Evolutionary conservation across 2,113 vertebrate species (phyloP), one percentile per base, ranked within the genome.

Genomic region (Orthochromis indermauri): DNA sequence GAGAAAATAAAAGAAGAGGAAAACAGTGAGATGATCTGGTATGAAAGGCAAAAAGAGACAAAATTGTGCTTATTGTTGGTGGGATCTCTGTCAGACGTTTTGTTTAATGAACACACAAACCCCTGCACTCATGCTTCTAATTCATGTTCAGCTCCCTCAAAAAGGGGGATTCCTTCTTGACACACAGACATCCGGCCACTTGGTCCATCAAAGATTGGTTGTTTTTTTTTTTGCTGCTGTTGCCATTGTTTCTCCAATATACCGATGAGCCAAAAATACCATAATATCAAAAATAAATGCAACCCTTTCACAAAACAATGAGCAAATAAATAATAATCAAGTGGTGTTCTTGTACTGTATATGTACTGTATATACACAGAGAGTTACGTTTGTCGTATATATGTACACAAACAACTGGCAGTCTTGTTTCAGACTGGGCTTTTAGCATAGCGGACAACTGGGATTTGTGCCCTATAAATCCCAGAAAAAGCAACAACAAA

Each of bases 241-340:
- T 86, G 85, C 83, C 89, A 49, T 94, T 81, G 81, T 83, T 93
- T 94, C 92, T 91, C 86, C 59, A 88, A 93, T 94, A 93, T 94
- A 94, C 35, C 80, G 91, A 92, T 93, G 94, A 95, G 90, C 91
- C 93, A 91, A 93, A 95, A 95, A 95, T 88, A 94, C 84, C 90
- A 92, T 93, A 92, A 95, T 96, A 96, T 96, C 92, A 96, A 96
- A 96, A 96, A 96, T 96, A 96, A 96, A 96, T 96, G 94, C 95
- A 96, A 96, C 94, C 95, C 93, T 96, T 96, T 96, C 95, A 97
- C 95, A 96, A 95, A 96, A 96, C 92, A 94, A 95, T 91, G 94
- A 95, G 93, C 93, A 96, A 66, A 96, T 96, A 96, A 97, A 96
- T 96, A 97, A 96, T 95, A 95, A 92, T 94, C 92, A 95, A 94